Evolutionary conservation across 2,797 vertebrate genomes (phyloP).

Genomic region (Squalus acanthias): DNA sequence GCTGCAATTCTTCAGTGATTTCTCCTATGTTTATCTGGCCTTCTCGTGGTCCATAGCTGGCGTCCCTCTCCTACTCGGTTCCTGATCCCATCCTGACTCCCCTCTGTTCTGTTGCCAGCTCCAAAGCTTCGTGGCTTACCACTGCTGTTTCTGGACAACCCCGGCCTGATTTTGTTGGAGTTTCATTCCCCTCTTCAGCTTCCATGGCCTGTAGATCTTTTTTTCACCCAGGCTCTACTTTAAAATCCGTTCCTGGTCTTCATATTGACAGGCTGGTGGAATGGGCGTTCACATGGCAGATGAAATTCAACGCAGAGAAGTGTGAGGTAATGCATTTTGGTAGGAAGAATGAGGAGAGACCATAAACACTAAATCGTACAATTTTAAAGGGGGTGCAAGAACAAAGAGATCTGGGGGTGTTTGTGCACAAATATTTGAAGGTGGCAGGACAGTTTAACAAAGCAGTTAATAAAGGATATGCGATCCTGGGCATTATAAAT

Average conservation of each 20-base stretch:
- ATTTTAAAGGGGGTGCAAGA: no score
- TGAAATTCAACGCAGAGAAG: no score
- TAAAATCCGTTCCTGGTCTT: neutral
- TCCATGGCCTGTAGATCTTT: neutral
- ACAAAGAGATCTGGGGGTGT: no score
- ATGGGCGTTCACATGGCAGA: no score
- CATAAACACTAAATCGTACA: no score
- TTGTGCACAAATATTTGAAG: no score
- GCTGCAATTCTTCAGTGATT: neutral
- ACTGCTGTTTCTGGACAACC: neutral
- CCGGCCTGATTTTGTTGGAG: neutral
- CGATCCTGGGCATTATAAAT: no score
- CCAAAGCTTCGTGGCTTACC: neutral
- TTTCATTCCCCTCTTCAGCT: neutral
- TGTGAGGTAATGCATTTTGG: no score
- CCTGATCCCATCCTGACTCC: neutral
- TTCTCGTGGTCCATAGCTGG: neutral
- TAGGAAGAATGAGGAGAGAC: no score
- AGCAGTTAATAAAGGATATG: no score
- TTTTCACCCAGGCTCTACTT: neutral
- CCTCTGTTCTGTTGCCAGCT: neutral
- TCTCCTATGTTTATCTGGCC: neutral
- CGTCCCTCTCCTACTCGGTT: neutral
- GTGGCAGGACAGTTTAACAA: no score
- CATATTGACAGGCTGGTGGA: no score